Percentiles rank a stretch among this genome's conserved stretches.
These are phyloP conservation scores for Agrilus cyanescens DNA, from an alignment of 2,888 invertebrate species.

Conservation along the genomic window DNA sequence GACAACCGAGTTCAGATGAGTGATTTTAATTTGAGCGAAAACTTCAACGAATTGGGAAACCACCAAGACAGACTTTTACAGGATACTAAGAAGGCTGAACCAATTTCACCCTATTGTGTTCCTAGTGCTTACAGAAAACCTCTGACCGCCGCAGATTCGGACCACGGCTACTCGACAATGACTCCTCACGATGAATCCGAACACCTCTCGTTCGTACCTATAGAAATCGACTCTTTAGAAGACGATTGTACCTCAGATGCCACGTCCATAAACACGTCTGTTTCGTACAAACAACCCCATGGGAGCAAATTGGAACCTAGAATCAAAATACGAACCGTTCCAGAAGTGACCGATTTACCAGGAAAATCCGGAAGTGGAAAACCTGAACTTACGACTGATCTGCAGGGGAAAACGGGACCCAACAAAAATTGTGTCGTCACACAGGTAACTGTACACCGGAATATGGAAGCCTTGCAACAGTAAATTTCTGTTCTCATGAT, in stretches of 20 bases:
- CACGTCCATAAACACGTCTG: slow-evolving; percentile 42
- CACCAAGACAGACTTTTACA: slow-evolving; percentile 56
- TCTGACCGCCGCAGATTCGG: slow-evolving; percentile 69
- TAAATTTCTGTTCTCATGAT: too few species aligned
- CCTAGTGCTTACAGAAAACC: slow-evolving; percentile 70
- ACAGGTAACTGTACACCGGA: slow-evolving; percentile 80
- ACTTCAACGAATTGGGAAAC: slow-evolving; percentile 49
- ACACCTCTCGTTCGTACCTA: slow-evolving; percentile 62
- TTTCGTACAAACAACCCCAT: slow-evolving; percentile 30
- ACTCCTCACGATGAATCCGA: slow-evolving; percentile 85
- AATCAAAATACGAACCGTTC: slow-evolving; percentile 14
- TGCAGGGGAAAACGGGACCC: slow-evolving; percentile 26
- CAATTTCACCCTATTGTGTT: slow-evolving; percentile 79
- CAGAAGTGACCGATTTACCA: slow-evolving; percentile 20
- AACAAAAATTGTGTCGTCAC: slow-evolving; percentile 56
- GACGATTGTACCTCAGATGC: slow-evolving; percentile 49
- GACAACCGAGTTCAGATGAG: slow-evolving; percentile 56
- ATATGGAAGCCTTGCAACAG: slow-evolving; percentile 66
- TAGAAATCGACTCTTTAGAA: slow-evolving; percentile 46
- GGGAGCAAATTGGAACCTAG: slow-evolving; percentile 10
- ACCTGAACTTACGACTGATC: slow-evolving; percentile 24
- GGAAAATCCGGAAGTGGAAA: slow-evolving; percentile 26
- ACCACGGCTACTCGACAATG: slow-evolving; percentile 92
- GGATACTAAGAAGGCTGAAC: slow-evolving; percentile 41
- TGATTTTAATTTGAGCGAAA: slow-evolving; percentile 58